phyloP scores from a whole-genome alignment of 2,888 invertebrate species.

The Cabera pusaria region DNA sequence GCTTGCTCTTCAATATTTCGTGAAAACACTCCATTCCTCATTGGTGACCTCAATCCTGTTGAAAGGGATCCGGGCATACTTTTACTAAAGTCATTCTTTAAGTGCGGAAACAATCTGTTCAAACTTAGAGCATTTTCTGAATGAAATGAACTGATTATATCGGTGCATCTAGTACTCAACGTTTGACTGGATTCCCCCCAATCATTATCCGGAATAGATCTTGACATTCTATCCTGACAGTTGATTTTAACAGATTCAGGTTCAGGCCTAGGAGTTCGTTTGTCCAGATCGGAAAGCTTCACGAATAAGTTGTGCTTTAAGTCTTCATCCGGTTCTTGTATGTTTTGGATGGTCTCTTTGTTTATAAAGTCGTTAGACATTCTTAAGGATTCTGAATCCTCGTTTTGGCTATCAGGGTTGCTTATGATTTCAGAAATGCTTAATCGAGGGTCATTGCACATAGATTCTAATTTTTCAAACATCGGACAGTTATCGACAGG shows the following conservation, averaged over 20 bases:
- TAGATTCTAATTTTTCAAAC: constrained; percentile 41
- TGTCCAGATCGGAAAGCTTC: constrained; percentile 91
- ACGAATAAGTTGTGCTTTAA: constrained; percentile 81
- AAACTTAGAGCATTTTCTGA: constrained; percentile 82
- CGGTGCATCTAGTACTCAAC: constrained; percentile 85
- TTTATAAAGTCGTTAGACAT: too few species aligned
- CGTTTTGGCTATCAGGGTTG: constrained; percentile 30
- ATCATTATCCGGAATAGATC: constrained; percentile 87
- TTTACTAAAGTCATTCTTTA: constrained; percentile 73
- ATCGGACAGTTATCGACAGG: too few species aligned
- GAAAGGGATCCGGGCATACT: constrained; percentile 72
- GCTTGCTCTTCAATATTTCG: constrained; percentile 72
- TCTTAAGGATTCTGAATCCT: too few species aligned
- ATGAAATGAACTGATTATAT: constrained; percentile 82
- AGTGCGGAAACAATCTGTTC: constrained; percentile 85
- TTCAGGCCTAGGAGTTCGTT: constrained; percentile 64
- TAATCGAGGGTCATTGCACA: constrained; percentile 67
- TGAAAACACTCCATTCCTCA: constrained; percentile 45
- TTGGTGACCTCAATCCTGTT: constrained; percentile 53
- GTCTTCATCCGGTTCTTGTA: constrained; percentile 41
- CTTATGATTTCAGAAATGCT: constrained; percentile 65
- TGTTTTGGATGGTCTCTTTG: too few species aligned
- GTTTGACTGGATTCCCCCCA: constrained; percentile 82
- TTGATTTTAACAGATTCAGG: constrained; percentile 42
- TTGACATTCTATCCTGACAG: constrained; percentile 84